These are phyloP conservation scores for Chelmon rostratus DNA, from an alignment of 2,797 vertebrate species.

Conservation along the genomic window DNA sequence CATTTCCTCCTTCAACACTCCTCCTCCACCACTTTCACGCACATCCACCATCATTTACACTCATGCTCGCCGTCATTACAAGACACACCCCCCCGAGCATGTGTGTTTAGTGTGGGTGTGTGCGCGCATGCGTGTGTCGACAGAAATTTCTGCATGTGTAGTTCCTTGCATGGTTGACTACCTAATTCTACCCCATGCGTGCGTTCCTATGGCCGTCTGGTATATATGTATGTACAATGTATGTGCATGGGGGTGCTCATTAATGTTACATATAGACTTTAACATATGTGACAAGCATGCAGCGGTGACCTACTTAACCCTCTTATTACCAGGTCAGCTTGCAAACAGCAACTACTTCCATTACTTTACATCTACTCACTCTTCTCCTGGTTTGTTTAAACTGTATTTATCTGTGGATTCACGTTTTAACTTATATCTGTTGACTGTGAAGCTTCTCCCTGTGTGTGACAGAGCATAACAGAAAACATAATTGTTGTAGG, in stretches of 20 bases:
- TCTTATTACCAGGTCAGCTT: conserved; percentile 26
- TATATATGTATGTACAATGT: conserved; percentile 9
- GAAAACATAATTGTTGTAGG: too few relatives aligned
- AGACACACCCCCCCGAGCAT: conserved; percentile 37
- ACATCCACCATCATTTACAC: conserved; percentile 66
- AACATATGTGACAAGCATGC: conserved; percentile 63
- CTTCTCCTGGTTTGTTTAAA: neutral
- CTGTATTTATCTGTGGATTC: neutral
- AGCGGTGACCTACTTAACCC: conserved; percentile 71
- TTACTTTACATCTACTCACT: neutral
- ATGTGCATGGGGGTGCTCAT: conserved; percentile 50
- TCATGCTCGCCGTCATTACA: conserved; percentile 38
- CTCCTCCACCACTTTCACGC: conserved; percentile 28
- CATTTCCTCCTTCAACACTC: conserved; percentile 79
- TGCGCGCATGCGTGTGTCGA: conserved; percentile 7
- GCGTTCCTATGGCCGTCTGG: conserved; percentile 35
- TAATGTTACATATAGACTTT: conserved; percentile 63
- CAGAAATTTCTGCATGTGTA: conserved; percentile 41
- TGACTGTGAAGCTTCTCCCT: neutral
- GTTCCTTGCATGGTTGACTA: conserved; percentile 50
- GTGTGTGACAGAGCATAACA: too few relatives aligned
- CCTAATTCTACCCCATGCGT: conserved; percentile 38
- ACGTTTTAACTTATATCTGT: neutral
- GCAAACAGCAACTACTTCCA: neutral
- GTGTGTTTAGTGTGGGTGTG: conserved; percentile 9